Percentiles rank a stretch among this genome's conserved stretches.
phyloP scores from a whole-genome alignment of 2,113 vertebrate species.

The Pipra filicauda region DNA sequence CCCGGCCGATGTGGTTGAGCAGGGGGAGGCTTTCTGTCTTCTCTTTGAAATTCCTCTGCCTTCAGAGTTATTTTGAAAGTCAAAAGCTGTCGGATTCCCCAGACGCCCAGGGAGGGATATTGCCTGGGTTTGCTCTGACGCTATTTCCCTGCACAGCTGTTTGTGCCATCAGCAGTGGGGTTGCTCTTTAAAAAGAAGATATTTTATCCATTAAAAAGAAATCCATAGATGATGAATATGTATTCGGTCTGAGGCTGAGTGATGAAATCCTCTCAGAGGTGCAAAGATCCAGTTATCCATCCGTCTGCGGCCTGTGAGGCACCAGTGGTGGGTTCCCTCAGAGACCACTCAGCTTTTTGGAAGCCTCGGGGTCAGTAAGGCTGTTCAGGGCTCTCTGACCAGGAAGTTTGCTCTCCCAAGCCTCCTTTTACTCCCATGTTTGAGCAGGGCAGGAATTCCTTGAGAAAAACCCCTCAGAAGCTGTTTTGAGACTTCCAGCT shows the following conservation, averaged over 20 bases:
- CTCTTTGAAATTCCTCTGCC: constrained; percentile 13
- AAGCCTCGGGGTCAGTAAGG: neutral
- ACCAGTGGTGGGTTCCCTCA: neutral
- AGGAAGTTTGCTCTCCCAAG: neutral
- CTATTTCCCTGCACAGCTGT: constrained; percentile 52
- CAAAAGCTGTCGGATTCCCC: constrained; percentile 42
- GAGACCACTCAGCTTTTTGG: neutral
- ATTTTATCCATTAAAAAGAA: constrained; percentile 62
- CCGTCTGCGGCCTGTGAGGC: neutral
- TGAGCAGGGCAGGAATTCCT: neutral
- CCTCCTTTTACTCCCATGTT: neutral
- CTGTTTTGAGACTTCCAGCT: neutral
- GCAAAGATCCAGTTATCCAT: neutral
- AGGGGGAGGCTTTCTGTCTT: constrained; percentile 25
- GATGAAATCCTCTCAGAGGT: constrained; percentile 24
- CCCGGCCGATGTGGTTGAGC: constrained; percentile 1
- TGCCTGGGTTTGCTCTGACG: constrained; percentile 7
- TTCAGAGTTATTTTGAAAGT: constrained; percentile 32
- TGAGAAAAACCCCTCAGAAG: neutral
- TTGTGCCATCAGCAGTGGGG: constrained; percentile 50
- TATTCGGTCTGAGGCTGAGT: neutral
- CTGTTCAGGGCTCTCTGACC: neutral
- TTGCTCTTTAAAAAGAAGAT: constrained; percentile 26
- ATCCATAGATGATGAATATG: constrained; percentile 41
- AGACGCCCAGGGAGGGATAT: constrained; percentile 8